These are phyloP conservation scores for Chascanopsetta lugubris DNA, from an alignment of 2,113 vertebrate species.

Conservation along the genomic window DNA sequence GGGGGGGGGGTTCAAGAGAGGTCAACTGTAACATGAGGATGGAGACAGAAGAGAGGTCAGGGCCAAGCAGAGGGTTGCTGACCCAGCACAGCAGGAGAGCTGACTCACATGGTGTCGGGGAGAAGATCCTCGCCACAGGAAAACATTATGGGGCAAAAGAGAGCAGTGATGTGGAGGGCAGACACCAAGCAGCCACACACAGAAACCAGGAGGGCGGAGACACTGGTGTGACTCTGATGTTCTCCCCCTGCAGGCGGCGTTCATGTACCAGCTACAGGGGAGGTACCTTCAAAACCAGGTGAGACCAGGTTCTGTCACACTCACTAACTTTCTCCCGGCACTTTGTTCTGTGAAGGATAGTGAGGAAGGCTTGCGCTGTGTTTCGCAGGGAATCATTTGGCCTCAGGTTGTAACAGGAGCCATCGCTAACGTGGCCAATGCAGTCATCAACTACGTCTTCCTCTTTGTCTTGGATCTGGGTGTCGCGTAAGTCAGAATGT, in stretches of 20 bases:
- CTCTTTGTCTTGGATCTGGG: slow-evolving; percentile 85
- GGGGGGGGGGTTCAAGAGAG: too few relatives aligned
- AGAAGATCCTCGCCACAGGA: too few relatives aligned
- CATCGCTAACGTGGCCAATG: slow-evolving; percentile 87
- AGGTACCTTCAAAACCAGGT: slow-evolving; percentile 92
- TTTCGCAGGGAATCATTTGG: slow-evolving; percentile 89
- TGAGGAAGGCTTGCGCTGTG: slow-evolving; percentile 15
- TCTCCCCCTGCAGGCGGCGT: slow-evolving; percentile 81
- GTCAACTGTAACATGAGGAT: too few relatives aligned
- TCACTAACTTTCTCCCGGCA: neutral
- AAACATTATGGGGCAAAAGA: too few relatives aligned
- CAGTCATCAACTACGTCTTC: slow-evolving; percentile 87
- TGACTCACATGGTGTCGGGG: too few relatives aligned
- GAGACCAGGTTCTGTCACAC: neutral
- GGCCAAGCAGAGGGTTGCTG: too few relatives aligned
- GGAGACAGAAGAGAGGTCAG: too few relatives aligned
- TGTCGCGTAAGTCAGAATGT: slow-evolving; percentile 87
- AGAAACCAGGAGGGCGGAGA: too few relatives aligned
- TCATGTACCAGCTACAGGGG: slow-evolving; percentile 89
- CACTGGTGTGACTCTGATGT: neutral
- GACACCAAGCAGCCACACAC: too few relatives aligned
- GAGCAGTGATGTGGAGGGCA: too few relatives aligned
- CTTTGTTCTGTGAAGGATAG: neutral
- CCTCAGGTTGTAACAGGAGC: slow-evolving; percentile 88
- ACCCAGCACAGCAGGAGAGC: too few relatives aligned